phyloP scores from a whole-genome alignment of 2,888 invertebrate species.

The Troides helena region DNA sequence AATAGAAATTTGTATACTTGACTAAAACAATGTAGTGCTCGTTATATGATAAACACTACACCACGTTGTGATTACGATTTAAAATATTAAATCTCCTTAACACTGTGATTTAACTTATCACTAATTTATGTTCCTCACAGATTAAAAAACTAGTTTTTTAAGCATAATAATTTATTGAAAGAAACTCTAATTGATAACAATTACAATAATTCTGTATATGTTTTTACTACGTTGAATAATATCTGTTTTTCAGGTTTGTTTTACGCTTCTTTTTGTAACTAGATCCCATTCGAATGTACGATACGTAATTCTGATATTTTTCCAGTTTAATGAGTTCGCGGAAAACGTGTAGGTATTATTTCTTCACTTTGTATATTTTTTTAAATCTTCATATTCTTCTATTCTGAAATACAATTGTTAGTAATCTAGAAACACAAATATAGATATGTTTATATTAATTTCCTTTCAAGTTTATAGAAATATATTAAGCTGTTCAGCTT shows the following conservation, averaged over 20 bases:
- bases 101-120: too few species aligned
- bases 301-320: not conserved
- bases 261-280: conserved; percentile 16
- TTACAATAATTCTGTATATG: conserved; percentile 16
- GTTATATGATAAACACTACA: too few species aligned
- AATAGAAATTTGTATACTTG: too few species aligned
- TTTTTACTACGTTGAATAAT: conserved; percentile 17
- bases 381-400: not conserved
- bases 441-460: too few species aligned
- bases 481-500: conserved; percentile 1
- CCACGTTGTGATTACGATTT: too few species aligned
- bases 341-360: not conserved
- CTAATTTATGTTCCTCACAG: not conserved
- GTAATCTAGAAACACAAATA: not conserved
- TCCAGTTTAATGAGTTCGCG: not conserved
- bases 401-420: not conserved
- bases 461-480: not conserved
- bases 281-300: not conserved
- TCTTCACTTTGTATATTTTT: not conserved
- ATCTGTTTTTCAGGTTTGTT: conserved; percentile 22
- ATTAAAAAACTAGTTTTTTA: too few species aligned
- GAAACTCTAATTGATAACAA: not conserved
- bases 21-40: too few species aligned
- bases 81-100: too few species aligned
- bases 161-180: too few species aligned